phyloP scores from a whole-genome alignment of 2,113 vertebrate genomes.

The Dromiciops gliroides region DNA sequence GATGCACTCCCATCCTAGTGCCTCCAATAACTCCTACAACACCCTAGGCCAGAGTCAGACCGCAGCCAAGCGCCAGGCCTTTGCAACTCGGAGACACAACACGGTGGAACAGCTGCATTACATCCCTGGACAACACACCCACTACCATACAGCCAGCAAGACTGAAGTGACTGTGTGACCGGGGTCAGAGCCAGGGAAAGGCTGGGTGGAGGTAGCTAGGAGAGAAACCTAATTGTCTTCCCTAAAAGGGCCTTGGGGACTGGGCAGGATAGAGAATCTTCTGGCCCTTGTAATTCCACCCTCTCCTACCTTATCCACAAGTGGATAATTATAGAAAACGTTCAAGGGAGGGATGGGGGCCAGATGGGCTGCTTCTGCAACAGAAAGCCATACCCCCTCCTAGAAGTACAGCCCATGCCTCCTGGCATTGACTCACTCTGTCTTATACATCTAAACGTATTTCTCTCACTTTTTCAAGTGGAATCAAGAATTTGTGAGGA shows the following conservation, averaged over 20 bases:
- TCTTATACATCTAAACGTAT: constrained; percentile 29
- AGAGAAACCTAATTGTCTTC: neutral
- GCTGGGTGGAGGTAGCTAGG: neutral
- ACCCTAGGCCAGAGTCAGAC: constrained; percentile 95
- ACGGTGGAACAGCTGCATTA: constrained; percentile 98
- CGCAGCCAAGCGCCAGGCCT: constrained; percentile 95
- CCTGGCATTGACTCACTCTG: constrained; percentile 50
- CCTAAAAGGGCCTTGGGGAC: neutral
- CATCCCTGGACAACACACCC: constrained; percentile 94
- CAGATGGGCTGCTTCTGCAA: constrained; percentile 76
- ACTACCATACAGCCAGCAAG: constrained; percentile 98
- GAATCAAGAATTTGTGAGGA: neutral
- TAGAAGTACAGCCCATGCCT: constrained; percentile 87
- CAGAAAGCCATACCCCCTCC: constrained; percentile 84
- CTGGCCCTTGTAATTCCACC: neutral
- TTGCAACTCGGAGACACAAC: constrained; percentile 97
- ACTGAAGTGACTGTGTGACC: constrained; percentile 99
- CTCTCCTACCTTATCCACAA: neutral
- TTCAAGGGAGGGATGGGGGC: constrained; percentile 19
- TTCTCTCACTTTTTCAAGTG: constrained; percentile 24
- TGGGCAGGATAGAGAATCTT: neutral
- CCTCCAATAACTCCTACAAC: constrained; percentile 96
- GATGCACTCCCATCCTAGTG: constrained; percentile 99
- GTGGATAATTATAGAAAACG: neutral
- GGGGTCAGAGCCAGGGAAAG: neutral